Conservation (phyloP, 2,888 invertebrate species). For the Luffia ferchaultella region DNA sequence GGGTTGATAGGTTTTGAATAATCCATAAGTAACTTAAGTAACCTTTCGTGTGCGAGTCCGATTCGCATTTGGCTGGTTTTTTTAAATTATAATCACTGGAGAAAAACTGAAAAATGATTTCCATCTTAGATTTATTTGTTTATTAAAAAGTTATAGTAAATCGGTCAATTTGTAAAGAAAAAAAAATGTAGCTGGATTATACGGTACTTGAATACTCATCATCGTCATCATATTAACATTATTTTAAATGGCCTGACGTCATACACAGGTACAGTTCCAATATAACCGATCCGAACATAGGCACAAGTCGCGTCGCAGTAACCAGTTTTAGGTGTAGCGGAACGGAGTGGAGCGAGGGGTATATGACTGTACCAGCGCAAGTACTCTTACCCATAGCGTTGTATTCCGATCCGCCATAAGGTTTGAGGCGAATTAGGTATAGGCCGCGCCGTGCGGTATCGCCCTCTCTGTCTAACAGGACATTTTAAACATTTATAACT, state of each 20-base stretch:
- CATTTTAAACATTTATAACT: too few species aligned
- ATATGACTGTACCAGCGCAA: too few species aligned
- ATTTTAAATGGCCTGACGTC: background rate
- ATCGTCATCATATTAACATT: background rate
- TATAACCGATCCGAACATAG: background rate
- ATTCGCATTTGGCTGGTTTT: background rate
- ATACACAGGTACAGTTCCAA: background rate
- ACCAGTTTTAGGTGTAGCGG: too few species aligned
- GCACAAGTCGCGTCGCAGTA: too few species aligned
- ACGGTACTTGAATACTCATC: too few species aligned
- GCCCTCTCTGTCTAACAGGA: too few species aligned
- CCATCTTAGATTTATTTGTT: background rate
- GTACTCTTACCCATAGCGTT: too few species aligned
- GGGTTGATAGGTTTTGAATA: background rate
- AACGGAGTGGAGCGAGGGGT: too few species aligned
- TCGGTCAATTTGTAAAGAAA: background rate
- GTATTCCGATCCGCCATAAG: too few species aligned
- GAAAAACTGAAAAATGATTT: background rate
- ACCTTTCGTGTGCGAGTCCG: background rate
- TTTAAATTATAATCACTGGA: background rate
- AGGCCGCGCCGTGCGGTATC: too few species aligned
- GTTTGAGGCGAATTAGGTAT: too few species aligned
- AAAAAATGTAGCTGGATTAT: background rate
- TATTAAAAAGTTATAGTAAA: background rate
- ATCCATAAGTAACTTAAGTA: background rate